Percentiles rank a stretch among this genome's conserved stretches.
Conservation (phyloP, 2,113 vertebrate genomes). For the Lampris megalopsis region DNA sequence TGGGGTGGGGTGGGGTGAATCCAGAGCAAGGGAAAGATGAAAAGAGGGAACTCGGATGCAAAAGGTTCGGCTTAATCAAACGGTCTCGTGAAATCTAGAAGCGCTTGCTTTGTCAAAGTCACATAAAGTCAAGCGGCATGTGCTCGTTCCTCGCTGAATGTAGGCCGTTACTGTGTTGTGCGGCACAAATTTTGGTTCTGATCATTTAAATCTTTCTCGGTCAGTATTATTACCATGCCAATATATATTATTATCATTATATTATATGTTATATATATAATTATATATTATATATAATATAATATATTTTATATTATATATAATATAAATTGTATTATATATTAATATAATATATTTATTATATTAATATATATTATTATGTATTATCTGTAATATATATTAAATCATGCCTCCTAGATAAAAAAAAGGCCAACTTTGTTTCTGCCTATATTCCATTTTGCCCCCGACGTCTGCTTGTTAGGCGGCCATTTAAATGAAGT, state of each 20-base stretch:
- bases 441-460: neutral
- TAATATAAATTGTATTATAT: too few species aligned
- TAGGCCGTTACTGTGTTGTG: slow-evolving; percentile 3
- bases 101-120: slow-evolving; percentile 26
- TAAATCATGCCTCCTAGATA: neutral
- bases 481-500: slow-evolving; percentile 46
- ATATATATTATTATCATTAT: neutral
- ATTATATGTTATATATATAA: too few species aligned
- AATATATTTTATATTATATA: too few species aligned
- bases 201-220: slow-evolving; percentile 1
- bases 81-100: slow-evolving; percentile 43
- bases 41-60: slow-evolving; percentile 8
- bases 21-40: slow-evolving; percentile 31
- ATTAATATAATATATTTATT: too few species aligned
- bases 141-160: neutral
- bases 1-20: slow-evolving; percentile 51
- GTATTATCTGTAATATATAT: neutral
- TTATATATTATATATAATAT: too few species aligned
- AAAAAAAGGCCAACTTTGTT: neutral
- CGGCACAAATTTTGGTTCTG: neutral
- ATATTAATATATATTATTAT: too few species aligned
- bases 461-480: neutral
- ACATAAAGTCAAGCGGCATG: slow-evolving; percentile 31
- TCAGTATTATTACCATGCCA: neutral
- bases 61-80: slow-evolving; percentile 48